phyloP scores from a whole-genome alignment of 2,888 invertebrate genomes.

The Agrochola macilenta region DNA sequence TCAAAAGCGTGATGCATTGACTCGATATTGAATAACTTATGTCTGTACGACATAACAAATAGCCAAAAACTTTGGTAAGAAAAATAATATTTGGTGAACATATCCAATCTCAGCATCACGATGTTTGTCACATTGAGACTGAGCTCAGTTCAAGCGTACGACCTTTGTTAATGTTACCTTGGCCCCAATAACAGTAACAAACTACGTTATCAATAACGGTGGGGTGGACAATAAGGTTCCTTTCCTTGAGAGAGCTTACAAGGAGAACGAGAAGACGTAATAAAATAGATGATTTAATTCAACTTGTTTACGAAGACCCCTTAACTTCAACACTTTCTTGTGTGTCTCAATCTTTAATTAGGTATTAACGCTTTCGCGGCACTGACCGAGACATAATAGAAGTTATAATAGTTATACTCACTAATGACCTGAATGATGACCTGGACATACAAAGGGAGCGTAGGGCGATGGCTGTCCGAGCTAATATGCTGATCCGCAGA shows the following conservation, averaged over 20 bases:
- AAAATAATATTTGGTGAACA: not conserved
- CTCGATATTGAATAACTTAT: slow-evolving; percentile 16
- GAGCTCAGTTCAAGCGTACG: slow-evolving; percentile 14
- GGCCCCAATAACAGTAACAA: too few relatives aligned
- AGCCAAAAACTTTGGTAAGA: not conserved
- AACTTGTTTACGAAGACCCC: not conserved
- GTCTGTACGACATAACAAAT: not conserved
- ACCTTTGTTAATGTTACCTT: slow-evolving; percentile 32
- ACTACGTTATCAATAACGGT: slow-evolving; percentile 17
- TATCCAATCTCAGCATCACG: not conserved
- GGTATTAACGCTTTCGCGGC: too few relatives aligned
- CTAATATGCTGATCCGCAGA: too few relatives aligned
- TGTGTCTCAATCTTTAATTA: too few relatives aligned
- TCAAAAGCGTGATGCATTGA: not conserved
- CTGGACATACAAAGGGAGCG: too few relatives aligned
- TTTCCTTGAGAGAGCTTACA: not conserved
- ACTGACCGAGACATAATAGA: too few relatives aligned
- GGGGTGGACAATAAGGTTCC: not conserved
- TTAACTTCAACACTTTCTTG: too few relatives aligned
- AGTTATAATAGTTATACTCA: too few relatives aligned
- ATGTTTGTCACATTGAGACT: not conserved
- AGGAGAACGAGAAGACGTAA: slow-evolving; percentile 1
- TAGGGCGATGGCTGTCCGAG: too few relatives aligned
- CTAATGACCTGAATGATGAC: too few relatives aligned
- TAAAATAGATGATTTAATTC: not conserved